These are phyloP conservation scores for Euglossa dilemma DNA, from an alignment of 1,140 invertebrate species.

Conservation along the genomic window DNA sequence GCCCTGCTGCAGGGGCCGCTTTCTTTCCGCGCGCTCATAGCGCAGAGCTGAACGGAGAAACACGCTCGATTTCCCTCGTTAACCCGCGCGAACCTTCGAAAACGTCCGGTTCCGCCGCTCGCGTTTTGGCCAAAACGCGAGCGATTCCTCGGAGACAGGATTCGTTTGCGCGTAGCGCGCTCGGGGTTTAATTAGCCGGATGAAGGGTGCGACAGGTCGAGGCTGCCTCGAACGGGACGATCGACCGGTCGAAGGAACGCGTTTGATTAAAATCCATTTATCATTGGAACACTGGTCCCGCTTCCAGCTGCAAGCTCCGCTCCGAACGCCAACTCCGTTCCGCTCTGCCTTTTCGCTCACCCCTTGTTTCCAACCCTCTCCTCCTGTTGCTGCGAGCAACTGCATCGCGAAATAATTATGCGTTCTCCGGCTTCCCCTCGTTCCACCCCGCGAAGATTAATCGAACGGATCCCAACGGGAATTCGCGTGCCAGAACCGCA, in stretches of 20 bases:
- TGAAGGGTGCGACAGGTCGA: slow-evolving; percentile 43
- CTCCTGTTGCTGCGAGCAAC: background rate
- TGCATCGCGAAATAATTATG: slow-evolving; percentile 17
- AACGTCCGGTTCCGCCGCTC: no score
- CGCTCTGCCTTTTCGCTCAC: background rate
- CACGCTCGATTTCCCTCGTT: background rate
- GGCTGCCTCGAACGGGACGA: background rate
- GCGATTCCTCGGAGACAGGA: background rate
- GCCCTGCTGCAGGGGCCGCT: background rate
- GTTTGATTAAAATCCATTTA: slow-evolving; percentile 69
- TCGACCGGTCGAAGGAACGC: slow-evolving; percentile 37
- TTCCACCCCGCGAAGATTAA: no score
- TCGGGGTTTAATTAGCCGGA: slow-evolving; percentile 53
- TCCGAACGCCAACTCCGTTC: slow-evolving; percentile 1
- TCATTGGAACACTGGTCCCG: slow-evolving; percentile 50
- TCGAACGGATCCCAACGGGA: no score
- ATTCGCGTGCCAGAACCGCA: no score
- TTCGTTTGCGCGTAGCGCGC: background rate
- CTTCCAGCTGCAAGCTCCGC: slow-evolving; percentile 3
- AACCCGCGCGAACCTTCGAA: background rate
- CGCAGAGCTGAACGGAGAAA: background rate
- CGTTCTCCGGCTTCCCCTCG: background rate
- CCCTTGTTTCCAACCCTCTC: background rate
- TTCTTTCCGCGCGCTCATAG: background rate
- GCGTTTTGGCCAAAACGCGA: background rate